Evolutionary conservation across 2,888 invertebrate genomes (phyloP).

Genomic region (Aquatica leii): DNA sequence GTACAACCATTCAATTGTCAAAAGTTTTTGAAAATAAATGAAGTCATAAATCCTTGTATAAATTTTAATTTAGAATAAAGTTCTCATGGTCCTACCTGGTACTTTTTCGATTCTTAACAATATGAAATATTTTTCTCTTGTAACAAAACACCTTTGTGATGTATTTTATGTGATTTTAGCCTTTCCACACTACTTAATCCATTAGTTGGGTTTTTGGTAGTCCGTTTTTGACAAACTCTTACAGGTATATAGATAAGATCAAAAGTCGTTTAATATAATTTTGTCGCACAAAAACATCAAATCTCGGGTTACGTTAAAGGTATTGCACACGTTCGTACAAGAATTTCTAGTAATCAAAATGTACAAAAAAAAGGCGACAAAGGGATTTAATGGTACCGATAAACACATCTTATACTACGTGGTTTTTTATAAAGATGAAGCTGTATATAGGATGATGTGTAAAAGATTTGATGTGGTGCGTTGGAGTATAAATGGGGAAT

Average conservation of each 20-base stretch:
- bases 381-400: constrained; percentile 9
- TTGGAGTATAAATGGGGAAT: constrained; percentile 9
- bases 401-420: constrained; percentile 5
- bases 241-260: constrained; percentile 29
- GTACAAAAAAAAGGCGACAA: constrained; percentile 13
- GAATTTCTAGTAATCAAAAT: constrained; percentile 8
- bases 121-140: constrained; percentile 21
- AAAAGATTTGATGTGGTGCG: not conserved
- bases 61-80: no score
- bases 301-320: not conserved
- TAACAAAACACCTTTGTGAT: constrained; percentile 32
- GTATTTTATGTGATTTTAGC: constrained; percentile 31
- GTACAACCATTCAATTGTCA: not conserved
- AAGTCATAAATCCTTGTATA: constrained; percentile 1
- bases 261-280: constrained; percentile 12
- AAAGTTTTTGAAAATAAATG: not conserved
- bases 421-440: not conserved
- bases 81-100: constrained; percentile 33
- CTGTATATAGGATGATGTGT: not conserved
- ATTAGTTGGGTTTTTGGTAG: constrained; percentile 23
- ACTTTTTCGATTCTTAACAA: constrained; percentile 18
- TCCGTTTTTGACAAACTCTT: constrained; percentile 26
- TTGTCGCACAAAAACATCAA: not conserved
- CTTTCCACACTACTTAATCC: constrained; percentile 32
- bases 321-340: constrained; percentile 9